Evolutionary conservation across 2,113 vertebrate species (phyloP).

Genomic region (Lophius piscatorius): DNA sequence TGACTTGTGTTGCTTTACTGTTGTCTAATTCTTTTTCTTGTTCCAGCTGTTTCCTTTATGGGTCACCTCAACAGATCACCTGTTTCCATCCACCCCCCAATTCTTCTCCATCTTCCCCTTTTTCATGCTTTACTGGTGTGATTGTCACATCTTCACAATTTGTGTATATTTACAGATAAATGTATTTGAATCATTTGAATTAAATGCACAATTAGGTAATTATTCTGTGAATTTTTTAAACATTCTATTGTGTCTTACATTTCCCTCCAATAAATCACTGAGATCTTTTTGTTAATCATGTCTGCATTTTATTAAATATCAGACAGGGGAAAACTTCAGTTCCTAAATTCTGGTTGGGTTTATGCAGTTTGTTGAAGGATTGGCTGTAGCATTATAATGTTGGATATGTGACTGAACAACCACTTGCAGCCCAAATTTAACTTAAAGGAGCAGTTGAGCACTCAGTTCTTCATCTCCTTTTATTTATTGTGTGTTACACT

Average conservation of each 20-base stretch:
- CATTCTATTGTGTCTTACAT: conserved; percentile 11
- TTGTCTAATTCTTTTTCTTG: no score
- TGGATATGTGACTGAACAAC: conserved; percentile 19
- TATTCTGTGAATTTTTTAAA: conserved; percentile 1
- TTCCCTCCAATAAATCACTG: background rate
- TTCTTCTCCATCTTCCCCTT: no score
- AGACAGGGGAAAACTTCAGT: background rate
- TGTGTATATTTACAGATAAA: background rate
- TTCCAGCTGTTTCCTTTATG: no score
- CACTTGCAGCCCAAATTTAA: conserved; percentile 9
- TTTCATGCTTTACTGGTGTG: no score
- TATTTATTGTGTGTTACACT: conserved; percentile 13
- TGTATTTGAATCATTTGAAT: conserved; percentile 9
- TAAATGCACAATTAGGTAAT: conserved; percentile 5
- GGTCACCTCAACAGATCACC: no score
- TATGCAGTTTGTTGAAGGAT: background rate
- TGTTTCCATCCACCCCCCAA: no score
- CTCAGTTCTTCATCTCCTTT: conserved; percentile 9
- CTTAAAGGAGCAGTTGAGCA: background rate
- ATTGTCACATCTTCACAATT: no score
- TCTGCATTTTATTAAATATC: background rate
- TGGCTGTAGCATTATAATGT: background rate
- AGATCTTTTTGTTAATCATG: background rate
- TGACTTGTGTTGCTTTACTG: conserved; percentile 13
- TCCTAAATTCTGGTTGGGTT: background rate